Conservation (phyloP, 1,140 invertebrate species). For the Zaprionus gabonicus region DNA sequence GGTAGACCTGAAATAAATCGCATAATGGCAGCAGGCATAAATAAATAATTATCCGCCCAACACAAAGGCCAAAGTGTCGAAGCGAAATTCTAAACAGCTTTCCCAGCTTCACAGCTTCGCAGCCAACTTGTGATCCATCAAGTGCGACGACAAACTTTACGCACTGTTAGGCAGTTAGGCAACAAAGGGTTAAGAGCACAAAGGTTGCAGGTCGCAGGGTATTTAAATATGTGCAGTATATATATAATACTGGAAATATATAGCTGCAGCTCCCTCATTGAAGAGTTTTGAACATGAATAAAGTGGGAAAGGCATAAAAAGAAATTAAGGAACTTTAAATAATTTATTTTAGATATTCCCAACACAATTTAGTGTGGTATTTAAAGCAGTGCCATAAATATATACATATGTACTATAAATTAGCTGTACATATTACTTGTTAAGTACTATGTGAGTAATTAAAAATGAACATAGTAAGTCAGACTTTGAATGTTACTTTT, state of each 20-base stretch:
- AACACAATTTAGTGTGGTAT: no score
- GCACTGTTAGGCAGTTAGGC: constrained; percentile 69
- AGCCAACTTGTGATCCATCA: constrained; percentile 68
- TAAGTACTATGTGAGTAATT: no score
- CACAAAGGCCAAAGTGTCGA: constrained; percentile 73
- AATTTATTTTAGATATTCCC: not conserved
- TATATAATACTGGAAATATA: not conserved
- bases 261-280: not conserved
- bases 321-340: not conserved
- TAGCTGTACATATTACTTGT: no score
- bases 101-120: constrained; percentile 13
- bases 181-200: constrained; percentile 57
- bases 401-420: no score
- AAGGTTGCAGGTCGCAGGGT: constrained; percentile 26
- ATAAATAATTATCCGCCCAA: constrained; percentile 53
- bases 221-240: not conserved
- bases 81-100: constrained; percentile 45
- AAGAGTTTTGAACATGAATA: not conserved
- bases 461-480: no score
- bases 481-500: no score
- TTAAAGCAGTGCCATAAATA: no score
- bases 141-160: constrained; percentile 79
- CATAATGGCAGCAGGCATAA: constrained; percentile 63
- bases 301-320: not conserved
- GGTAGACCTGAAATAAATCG: constrained; percentile 77